Percentiles rank a stretch among this genome's conserved stretches.
These are phyloP conservation scores for Microdon myrmicae DNA, from an alignment of 2,888 invertebrate species.

Conservation along the genomic window DNA sequence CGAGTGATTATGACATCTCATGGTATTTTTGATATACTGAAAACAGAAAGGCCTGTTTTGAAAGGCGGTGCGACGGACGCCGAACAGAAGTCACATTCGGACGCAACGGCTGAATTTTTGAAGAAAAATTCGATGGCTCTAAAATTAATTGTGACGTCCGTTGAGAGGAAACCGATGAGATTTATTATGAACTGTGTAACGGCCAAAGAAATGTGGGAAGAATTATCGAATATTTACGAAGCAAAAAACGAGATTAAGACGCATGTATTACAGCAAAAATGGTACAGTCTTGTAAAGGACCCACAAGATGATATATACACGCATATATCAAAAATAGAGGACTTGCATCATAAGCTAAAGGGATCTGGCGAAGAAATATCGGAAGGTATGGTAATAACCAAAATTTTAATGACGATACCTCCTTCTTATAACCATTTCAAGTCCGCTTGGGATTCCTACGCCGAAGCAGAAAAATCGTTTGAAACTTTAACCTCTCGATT, in stretches of 20 bases:
- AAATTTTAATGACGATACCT: slow-evolving; percentile 19
- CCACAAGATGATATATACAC: slow-evolving; percentile 27
- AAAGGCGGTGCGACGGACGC: too few species aligned
- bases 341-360: slow-evolving; percentile 20
- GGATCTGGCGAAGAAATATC: slow-evolving; percentile 31
- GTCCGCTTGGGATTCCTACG: slow-evolving; percentile 27
- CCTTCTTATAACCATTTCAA: slow-evolving; percentile 19
- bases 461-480: slow-evolving; percentile 2
- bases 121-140: too few species aligned
- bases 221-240: slow-evolving; percentile 15
- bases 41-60: too few species aligned
- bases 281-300: slow-evolving; percentile 34
- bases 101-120: too few species aligned
- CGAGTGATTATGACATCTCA: too few species aligned
- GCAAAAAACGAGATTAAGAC: slow-evolving; percentile 11
- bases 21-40: too few species aligned
- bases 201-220: slow-evolving; percentile 12
- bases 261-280: slow-evolving; percentile 42
- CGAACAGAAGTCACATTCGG: too few species aligned
- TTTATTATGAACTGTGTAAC: slow-evolving; percentile 22
- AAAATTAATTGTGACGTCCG: too few species aligned
- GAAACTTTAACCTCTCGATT: slow-evolving; percentile 1
- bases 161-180: too few species aligned
- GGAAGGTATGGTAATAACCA: slow-evolving; percentile 13
- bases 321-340: slow-evolving; percentile 29